Evolutionary conservation across 2,888 invertebrate species (phyloP), one percentile per base, ranked within the genome.

Genomic region (Papilio protenor): DNA sequence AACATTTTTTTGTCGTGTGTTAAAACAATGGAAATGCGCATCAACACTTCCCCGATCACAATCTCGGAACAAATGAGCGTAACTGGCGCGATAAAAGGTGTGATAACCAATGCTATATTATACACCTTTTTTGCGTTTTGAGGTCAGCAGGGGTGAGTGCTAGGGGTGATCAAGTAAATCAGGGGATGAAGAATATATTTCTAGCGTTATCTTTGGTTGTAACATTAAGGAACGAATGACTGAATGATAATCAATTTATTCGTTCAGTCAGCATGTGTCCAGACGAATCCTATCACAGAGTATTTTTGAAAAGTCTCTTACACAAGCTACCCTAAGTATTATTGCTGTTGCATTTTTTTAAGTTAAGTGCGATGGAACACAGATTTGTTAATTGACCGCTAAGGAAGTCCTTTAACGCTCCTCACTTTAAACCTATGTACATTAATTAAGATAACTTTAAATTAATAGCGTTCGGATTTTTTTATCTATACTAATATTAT

Each of bases 31-130:
- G 74, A 69, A 70, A 78, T 75, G 33, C 33, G 21, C 73, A 12
- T 27, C 23, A 45, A 47, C 74, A 69, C 57, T 74, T 52, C 74
- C 69, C 74, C 73, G 77, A 78, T 78, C 40, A 52, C 61, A 61
- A 78, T 78, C 77, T 75, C 61, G 21, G 21, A 75, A 78, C 77
- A 75, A 78, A 78, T 78, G 77, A 78, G 70, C 57, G 75, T 71
- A 75, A 75, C 70, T 18, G 49, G 16, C n/a, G 40, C 52, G 77
- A 78, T 75, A 78, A 78, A 78, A 78, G 77, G 75, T 75, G 71
- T 71, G 77, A 78, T 78, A 77, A 71, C 70, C 45, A 40, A 52
- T 14, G 23, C 61, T 61, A 78, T 78, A 74, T 49, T 49, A 69
- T 57, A 77, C 59, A 70, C 74, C 77, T 77, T 74, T 77, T 70